phyloP scores from a whole-genome alignment of 1,140 invertebrate species.

The Mamestra configurata region DNA sequence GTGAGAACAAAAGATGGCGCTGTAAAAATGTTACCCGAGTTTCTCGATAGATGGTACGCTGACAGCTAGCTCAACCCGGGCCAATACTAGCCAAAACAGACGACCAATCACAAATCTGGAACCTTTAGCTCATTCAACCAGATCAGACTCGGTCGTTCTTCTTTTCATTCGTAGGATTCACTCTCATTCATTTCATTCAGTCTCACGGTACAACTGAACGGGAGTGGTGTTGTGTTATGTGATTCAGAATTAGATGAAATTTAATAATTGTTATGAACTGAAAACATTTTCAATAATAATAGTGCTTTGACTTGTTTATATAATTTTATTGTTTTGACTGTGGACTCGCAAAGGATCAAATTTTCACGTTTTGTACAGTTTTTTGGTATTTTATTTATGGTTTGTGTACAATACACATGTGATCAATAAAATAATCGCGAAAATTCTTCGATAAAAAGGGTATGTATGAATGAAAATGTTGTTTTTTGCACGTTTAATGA shows the following conservation, averaged over 20 bases:
- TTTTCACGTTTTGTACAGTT: slow-evolving; percentile 7
- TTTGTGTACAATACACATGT: slow-evolving; percentile 79
- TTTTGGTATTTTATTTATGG: slow-evolving; percentile 59
- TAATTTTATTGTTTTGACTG: slow-evolving; percentile 9
- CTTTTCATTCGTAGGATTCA: slow-evolving; percentile 67
- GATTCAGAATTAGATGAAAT: slow-evolving; percentile 33
- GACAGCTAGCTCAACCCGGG: neutral
- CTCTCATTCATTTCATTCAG: slow-evolving; percentile 71
- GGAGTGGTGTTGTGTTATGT: slow-evolving; percentile 55
- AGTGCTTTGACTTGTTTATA: slow-evolving; percentile 8
- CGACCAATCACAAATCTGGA: slow-evolving; percentile 24
- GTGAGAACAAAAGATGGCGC: slow-evolving; percentile 15
- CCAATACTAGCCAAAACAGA: neutral
- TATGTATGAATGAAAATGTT: slow-evolving; percentile 79
- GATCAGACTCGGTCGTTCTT: slow-evolving; percentile 30
- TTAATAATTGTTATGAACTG: slow-evolving; percentile 55
- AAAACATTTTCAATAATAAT: slow-evolving; percentile 20
- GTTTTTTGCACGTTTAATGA: slow-evolving; percentile 50
- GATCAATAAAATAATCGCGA: slow-evolving; percentile 76
- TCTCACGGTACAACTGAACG: slow-evolving; percentile 58
- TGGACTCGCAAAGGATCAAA: neutral
- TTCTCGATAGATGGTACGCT: neutral
- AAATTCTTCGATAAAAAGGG: slow-evolving; percentile 66
- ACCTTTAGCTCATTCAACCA: slow-evolving; percentile 47
- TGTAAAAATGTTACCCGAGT: neutral